Conservation (phyloP, 2,797 vertebrate species). For the Capromys pilorides region DNA sequence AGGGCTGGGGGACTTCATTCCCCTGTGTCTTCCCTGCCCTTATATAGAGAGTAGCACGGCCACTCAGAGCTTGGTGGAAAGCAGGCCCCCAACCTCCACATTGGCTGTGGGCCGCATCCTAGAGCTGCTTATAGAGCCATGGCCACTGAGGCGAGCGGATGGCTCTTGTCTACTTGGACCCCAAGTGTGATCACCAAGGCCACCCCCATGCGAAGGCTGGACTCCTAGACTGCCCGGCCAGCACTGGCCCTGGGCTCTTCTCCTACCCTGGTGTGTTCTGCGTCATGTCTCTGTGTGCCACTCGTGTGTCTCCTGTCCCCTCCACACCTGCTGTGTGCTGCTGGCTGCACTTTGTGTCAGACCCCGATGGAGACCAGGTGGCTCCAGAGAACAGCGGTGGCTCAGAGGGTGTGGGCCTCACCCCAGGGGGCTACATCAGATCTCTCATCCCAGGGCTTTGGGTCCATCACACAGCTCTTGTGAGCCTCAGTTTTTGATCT, state of each 20-base stretch:
- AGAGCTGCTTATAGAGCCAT: background rate
- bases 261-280: background rate
- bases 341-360: accelerated
- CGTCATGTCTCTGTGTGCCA: accelerated
- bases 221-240: background rate
- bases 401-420: background rate
- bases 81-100: background rate
- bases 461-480: background rate
- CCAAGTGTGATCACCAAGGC: too few species aligned
- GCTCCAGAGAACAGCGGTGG: background rate
- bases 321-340: background rate
- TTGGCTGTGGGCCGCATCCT: background rate
- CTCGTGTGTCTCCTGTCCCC: background rate
- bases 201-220: background rate
- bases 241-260: background rate
- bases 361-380: background rate
- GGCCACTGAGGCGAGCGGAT: too few species aligned
- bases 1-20: background rate
- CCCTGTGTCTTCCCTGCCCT: accelerated
- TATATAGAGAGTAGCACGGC: background rate
- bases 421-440: background rate
- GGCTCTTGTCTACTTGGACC: accelerated
- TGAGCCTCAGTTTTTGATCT: background rate
- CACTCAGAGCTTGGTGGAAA: background rate
- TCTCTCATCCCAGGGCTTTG: background rate